Conservation (phyloP, 1,140 invertebrate species). For the Mycetomoellerius zeteki region DNA sequence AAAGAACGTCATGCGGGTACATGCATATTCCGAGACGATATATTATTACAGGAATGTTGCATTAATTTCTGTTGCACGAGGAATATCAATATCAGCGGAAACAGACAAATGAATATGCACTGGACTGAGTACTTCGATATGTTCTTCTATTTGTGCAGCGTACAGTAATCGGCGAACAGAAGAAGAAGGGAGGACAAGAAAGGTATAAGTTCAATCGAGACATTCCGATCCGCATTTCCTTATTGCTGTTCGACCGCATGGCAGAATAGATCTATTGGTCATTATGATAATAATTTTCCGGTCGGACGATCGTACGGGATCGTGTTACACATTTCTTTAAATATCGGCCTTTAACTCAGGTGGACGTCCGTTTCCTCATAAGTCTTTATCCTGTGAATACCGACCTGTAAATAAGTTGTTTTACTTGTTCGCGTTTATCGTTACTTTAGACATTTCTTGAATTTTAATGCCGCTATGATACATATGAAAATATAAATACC, state of each 20-base stretch:
- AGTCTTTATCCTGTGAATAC: neutral
- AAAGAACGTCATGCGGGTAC: neutral
- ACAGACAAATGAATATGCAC: slow-evolving; percentile 72
- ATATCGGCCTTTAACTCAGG: slow-evolving; percentile 42
- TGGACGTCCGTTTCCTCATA: slow-evolving; percentile 24
- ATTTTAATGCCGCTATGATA: neutral
- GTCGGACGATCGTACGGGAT: slow-evolving; percentile 73
- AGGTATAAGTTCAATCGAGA: slow-evolving; percentile 78
- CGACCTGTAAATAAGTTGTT: neutral
- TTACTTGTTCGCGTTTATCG: neutral
- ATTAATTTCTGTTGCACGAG: slow-evolving; percentile 41
- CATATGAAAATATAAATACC: neutral
- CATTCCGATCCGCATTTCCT: slow-evolving; percentile 84
- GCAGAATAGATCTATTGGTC: slow-evolving; percentile 72
- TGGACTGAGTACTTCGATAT: slow-evolving; percentile 49
- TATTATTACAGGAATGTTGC: slow-evolving; percentile 11
- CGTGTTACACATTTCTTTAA: slow-evolving; percentile 67
- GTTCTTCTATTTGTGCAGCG: slow-evolving; percentile 69
- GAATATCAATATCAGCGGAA: slow-evolving; percentile 70
- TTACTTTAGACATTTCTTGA: neutral
- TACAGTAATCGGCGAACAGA: slow-evolving; percentile 69
- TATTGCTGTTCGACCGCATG: slow-evolving; percentile 78
- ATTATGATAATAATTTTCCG: slow-evolving; percentile 85
- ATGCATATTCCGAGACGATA: neutral
- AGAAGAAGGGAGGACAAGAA: neutral